A percentile compares a stretch with the other conserved stretches of the same genome.
These are phyloP conservation scores for Portevinia maculata DNA, from an alignment of 2,888 invertebrate species.

Conservation along the genomic window DNA sequence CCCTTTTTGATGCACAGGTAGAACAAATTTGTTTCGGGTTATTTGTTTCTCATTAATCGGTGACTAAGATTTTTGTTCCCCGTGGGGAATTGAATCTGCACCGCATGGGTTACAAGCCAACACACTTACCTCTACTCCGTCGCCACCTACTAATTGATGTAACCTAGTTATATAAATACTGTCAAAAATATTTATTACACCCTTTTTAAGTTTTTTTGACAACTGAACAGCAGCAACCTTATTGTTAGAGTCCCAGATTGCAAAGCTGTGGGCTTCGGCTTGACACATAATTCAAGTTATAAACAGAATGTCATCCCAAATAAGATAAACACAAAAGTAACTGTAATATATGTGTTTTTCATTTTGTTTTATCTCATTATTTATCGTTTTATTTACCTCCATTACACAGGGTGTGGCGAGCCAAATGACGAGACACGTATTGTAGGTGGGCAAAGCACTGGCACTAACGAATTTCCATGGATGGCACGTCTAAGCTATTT, in stretches of 20 bases:
- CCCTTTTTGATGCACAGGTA: too few relatives aligned
- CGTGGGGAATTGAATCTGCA: too few relatives aligned
- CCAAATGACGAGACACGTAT: slow-evolving; percentile 92
- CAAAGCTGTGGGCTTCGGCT: slow-evolving; percentile 24
- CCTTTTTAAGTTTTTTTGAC: not conserved
- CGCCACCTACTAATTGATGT: too few relatives aligned
- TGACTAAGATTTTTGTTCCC: too few relatives aligned
- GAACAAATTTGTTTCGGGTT: too few relatives aligned
- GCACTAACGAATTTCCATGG: slow-evolving; percentile 93
- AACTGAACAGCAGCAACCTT: slow-evolving; percentile 34
- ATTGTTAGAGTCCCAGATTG: slow-evolving; percentile 41
- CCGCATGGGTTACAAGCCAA: too few relatives aligned
- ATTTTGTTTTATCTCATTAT: slow-evolving; percentile 25
- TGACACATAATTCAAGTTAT: slow-evolving; percentile 39
- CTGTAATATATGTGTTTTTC: slow-evolving; percentile 46
- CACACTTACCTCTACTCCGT: too few relatives aligned
- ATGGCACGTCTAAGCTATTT: slow-evolving; percentile 93
- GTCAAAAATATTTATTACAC: too few relatives aligned
- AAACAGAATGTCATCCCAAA: slow-evolving; percentile 29
- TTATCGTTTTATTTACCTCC: slow-evolving; percentile 33
- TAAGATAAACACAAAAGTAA: slow-evolving; percentile 37
- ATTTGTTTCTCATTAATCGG: too few relatives aligned
- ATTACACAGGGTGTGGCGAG: slow-evolving; percentile 90
- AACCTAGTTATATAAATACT: too few relatives aligned
- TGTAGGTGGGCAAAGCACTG: slow-evolving; percentile 91